Evolutionary conservation across 2,888 invertebrate species (phyloP), one percentile per base, ranked within the genome.

Genomic region (Dyspetes luteomarginatus): DNA sequence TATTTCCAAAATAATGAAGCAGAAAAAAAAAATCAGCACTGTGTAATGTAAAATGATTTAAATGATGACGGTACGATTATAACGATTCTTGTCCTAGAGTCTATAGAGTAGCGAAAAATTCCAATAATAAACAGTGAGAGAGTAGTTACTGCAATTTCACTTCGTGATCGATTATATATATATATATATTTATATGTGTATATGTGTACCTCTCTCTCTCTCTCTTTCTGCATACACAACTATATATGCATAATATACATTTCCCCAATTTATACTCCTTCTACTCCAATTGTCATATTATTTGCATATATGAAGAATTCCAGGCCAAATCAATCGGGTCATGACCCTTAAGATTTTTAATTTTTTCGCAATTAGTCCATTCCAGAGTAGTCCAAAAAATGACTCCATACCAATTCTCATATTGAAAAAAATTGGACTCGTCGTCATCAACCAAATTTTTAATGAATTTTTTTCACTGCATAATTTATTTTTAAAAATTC

Each of bases 11-110:
- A 17, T 19, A 60, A 64, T 2, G 78, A 30, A 15, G 26, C 24
- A 9, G 60, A 60, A 67, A 52, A 48, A 62, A 75, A 43, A 62
- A 19, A 28, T 17, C 58, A 55, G 83, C 83, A 85, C 86, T 85
- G 84, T 83, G 85, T 85, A 84, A 84, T 74, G 84, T 84, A 83
- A 85, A 85, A 83, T 81, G 83, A 86, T 73, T 88, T 85, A 64
- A 85, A 89, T 84, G 87, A 89, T 88, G 86, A 89, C 83, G 86
- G 86, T 89, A 87, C 87, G 87, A 88, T 88, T 89, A 87, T 89
- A 87, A 86, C 73, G 84, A 89, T 89, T 89, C 89, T 89, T 89
- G 89, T 90, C 86, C 85, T 90, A 90, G 90, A 85, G 78, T 82
- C 82, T 89, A 45, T 77, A 90, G 89, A 86, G 82, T 89, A 90